phyloP scores from a whole-genome alignment of 2,888 invertebrate species.

The Amiota minor region DNA sequence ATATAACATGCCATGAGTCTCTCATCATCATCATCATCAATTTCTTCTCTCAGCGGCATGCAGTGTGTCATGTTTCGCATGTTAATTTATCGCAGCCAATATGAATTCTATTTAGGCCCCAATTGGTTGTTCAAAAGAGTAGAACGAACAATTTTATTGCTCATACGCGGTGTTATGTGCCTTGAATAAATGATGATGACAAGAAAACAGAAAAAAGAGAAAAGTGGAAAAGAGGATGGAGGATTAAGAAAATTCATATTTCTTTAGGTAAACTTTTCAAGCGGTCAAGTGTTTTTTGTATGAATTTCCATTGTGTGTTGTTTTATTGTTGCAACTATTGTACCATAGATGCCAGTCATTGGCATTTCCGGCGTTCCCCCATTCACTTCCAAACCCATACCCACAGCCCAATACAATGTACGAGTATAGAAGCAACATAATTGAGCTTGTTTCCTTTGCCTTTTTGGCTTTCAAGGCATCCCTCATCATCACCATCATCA shows the following conservation, averaged over 20 bases:
- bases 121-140: neutral
- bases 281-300: slow-evolving; percentile 48
- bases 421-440: slow-evolving; percentile 44
- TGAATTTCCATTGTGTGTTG: slow-evolving; percentile 21
- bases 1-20: slow-evolving; percentile 47
- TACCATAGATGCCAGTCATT: neutral
- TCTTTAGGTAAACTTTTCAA: slow-evolving; percentile 27
- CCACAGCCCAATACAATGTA: too few relatives aligned
- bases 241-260: neutral
- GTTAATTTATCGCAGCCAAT: slow-evolving; percentile 49
- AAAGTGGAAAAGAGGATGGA: too few relatives aligned
- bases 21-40: slow-evolving; percentile 27
- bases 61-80: slow-evolving; percentile 40
- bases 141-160: slow-evolving; percentile 34
- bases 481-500: too few relatives aligned
- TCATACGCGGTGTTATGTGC: slow-evolving; percentile 48
- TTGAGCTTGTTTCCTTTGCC: slow-evolving; percentile 19
- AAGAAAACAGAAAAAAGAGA: too few relatives aligned
- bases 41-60: slow-evolving; percentile 13
- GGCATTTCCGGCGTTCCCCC: neutral
- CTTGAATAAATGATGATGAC: neutral
- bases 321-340: slow-evolving; percentile 46
- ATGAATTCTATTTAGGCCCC: neutral
- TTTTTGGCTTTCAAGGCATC: too few relatives aligned
- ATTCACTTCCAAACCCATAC: neutral